These are phyloP conservation scores for Cosmopolites sordidus DNA, from an alignment of 2,888 invertebrate species.

Conservation along the genomic window DNA sequence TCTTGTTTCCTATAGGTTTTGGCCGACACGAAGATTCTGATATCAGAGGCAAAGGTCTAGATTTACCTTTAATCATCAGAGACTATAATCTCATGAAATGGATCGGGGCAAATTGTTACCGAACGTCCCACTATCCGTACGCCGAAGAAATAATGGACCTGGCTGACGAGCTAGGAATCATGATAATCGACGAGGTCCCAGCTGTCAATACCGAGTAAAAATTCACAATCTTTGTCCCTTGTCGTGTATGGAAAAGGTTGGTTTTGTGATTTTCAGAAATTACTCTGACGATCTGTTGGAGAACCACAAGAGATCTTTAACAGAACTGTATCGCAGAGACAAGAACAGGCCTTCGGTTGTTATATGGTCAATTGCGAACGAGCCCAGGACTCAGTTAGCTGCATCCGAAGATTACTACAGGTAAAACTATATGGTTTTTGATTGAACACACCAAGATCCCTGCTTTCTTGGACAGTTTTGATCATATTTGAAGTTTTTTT, in stretches of 20 bases:
- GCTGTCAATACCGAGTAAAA: constrained; percentile 82
- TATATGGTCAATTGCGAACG: constrained; percentile 97
- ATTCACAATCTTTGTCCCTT: too few species aligned
- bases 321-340: constrained; percentile 83
- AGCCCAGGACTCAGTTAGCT: constrained; percentile 69
- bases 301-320: constrained; percentile 81
- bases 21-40: constrained; percentile 94
- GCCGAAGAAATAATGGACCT: constrained; percentile 94
- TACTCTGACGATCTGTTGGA: constrained; percentile 65
- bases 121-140: constrained; percentile 97
- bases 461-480: too few species aligned
- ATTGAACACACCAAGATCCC: too few species aligned
- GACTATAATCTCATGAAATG: constrained; percentile 91
- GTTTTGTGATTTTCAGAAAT: constrained; percentile 35
- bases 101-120: constrained; percentile 90
- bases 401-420: constrained; percentile 77
- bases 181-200: constrained; percentile 92
- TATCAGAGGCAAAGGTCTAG: constrained; percentile 89
- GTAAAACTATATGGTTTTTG: too few species aligned
- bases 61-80: constrained; percentile 77
- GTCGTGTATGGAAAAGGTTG: too few species aligned
- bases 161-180: constrained; percentile 87
- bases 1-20: too few species aligned
- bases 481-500: too few species aligned
- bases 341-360: constrained; percentile 93